phyloP scores from a whole-genome alignment of 2,113 vertebrate genomes.

The Calonectris borealis region DNA sequence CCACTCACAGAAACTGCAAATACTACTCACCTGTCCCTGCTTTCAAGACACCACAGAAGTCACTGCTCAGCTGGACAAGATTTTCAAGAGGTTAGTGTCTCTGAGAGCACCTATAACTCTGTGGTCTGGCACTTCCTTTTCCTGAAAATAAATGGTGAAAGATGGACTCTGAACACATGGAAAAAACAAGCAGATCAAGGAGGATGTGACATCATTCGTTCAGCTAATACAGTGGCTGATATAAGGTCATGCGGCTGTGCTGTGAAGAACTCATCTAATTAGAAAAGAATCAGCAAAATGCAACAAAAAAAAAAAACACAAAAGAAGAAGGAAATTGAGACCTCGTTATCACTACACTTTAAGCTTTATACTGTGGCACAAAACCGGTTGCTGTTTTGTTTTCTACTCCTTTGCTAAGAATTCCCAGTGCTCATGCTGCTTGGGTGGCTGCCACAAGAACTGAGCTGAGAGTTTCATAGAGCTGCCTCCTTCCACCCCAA shows the following conservation, averaged over 20 bases:
- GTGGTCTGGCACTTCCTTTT: background rate
- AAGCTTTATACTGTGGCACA: background rate
- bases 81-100: background rate
- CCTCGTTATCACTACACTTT: background rate
- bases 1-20: background rate
- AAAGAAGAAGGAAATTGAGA: background rate
- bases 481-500: background rate
- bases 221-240: background rate
- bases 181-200: background rate
- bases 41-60: background rate
- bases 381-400: background rate
- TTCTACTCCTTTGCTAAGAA: background rate
- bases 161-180: background rate
- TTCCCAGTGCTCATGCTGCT: fast-evolving
- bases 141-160: background rate
- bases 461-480: background rate
- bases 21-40: background rate
- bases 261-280: background rate
- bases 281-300: background rate
- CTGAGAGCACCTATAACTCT: fast-evolving
- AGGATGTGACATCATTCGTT: background rate
- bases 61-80: background rate
- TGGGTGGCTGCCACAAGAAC: background rate
- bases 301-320: no score
- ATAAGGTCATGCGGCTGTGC: background rate